A percentile compares a stretch with the other conserved stretches of the same genome.
These are phyloP conservation scores for Tachina grossa DNA, from an alignment of 2,888 invertebrate genomes.

Conservation along the genomic window DNA sequence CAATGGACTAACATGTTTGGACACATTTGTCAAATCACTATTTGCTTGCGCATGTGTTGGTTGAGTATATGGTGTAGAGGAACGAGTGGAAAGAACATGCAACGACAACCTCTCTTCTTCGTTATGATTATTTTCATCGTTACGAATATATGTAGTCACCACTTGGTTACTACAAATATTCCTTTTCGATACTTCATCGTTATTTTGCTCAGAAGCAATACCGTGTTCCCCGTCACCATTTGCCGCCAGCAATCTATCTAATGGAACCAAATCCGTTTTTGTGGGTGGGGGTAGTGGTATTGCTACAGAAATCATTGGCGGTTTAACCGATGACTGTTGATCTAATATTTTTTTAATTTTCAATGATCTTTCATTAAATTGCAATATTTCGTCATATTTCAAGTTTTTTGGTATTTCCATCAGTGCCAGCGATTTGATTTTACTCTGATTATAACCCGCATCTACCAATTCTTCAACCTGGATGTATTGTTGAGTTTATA, in stretches of 20 bases:
- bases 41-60: conserved; percentile 76
- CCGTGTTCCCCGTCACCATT: conserved; percentile 24
- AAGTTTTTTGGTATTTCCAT: conserved; percentile 54
- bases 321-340: conserved; percentile 69
- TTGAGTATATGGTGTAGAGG: conserved; percentile 80
- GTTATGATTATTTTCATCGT: conserved; percentile 64
- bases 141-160: conserved; percentile 21
- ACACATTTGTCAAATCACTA: conserved; percentile 76
- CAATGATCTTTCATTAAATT: conserved; percentile 72
- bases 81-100: conserved; percentile 78
- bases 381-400: conserved; percentile 55
- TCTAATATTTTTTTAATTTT: conserved; percentile 74
- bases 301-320: conserved; percentile 72
- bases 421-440: conserved; percentile 24
- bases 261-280: background rate
- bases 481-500: background rate
- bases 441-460: background rate
- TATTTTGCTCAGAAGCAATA: conserved; percentile 7
- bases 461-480: background rate
- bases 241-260: conserved; percentile 26
- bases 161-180: conserved; percentile 17
- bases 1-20: conserved; percentile 75
- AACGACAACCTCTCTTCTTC: conserved; percentile 78
- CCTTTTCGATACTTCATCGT: conserved; percentile 31
- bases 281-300: conserved; percentile 75